Percentiles rank a stretch among this genome's conserved stretches.
Conservation (phyloP, 2,888 invertebrate genomes). For the Drosophila subsilvestris region DNA sequence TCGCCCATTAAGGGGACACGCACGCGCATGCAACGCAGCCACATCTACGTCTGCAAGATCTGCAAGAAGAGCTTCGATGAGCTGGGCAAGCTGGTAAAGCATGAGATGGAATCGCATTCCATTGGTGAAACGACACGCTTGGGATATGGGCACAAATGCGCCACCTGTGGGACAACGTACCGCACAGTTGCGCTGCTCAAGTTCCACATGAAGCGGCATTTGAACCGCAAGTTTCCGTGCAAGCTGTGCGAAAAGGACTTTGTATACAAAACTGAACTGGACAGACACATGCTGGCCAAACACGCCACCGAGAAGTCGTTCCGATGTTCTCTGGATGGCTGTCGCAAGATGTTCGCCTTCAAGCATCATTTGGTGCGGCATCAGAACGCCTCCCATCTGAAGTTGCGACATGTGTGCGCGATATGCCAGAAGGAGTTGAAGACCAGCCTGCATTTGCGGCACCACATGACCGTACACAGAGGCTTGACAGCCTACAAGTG, state of each 20-base stretch:
- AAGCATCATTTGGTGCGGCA: conserved; percentile 77
- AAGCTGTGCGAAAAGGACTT: conserved; percentile 63
- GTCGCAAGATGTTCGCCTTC: conserved; percentile 70
- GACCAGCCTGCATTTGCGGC: conserved; percentile 55
- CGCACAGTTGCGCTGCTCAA: conserved; percentile 68
- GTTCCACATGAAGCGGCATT: conserved; percentile 75
- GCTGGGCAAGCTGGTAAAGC: conserved; percentile 55
- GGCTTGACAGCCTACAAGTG: conserved; percentile 64
- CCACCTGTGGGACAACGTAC: conserved; percentile 70
- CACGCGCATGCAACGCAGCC: conserved; percentile 33
- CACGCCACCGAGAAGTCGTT: conserved; percentile 55
- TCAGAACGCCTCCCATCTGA: conserved; percentile 65
- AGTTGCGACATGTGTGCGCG: conserved; percentile 54
- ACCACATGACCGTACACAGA: conserved; percentile 64
- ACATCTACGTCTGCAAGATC: conserved; percentile 58
- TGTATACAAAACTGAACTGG: conserved; percentile 51
- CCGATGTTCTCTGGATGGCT: conserved; percentile 62
- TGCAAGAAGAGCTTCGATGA: conserved; percentile 66
- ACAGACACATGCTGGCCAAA: conserved; percentile 39
- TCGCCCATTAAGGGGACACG: conserved; percentile 49
- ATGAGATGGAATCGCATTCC: conserved; percentile 58
- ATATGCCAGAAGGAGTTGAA: conserved; percentile 63
- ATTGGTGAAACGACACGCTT: conserved; percentile 30
- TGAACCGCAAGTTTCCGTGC: conserved; percentile 53
- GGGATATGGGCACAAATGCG: conserved; percentile 63